A percentile compares a stretch with the other conserved stretches of the same genome.
These are phyloP conservation scores for Conchocele bisecta DNA, from an alignment of 2,888 invertebrate genomes.

Conservation along the genomic window DNA sequence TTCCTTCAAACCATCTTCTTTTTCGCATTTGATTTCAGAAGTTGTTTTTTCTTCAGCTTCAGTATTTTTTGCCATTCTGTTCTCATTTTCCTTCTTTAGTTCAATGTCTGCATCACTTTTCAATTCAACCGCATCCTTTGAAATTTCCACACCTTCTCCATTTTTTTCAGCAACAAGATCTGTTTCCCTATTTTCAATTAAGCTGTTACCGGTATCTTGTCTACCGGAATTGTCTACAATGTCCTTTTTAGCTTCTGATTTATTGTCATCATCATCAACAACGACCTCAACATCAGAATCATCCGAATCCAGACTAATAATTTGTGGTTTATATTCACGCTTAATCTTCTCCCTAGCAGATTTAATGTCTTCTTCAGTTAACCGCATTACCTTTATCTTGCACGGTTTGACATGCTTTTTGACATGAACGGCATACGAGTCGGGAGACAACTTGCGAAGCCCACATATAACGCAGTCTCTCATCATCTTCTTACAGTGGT, in stretches of 20 bases:
- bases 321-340: constrained; percentile 49
- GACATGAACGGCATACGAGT: constrained; percentile 62
- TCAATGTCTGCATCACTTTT: constrained; percentile 10
- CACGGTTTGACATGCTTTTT: constrained; percentile 73
- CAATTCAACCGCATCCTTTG: constrained; percentile 17
- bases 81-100: constrained; percentile 14
- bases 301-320: constrained; percentile 49
- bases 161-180: not conserved
- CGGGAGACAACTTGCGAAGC: constrained; percentile 59
- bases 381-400: constrained; percentile 60
- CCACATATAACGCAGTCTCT: constrained; percentile 70
- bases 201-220: constrained; percentile 3
- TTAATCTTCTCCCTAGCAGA: constrained; percentile 47
- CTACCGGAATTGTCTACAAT: not conserved
- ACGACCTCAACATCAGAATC: constrained; percentile 49
- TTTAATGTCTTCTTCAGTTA: constrained; percentile 51
- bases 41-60: not conserved
- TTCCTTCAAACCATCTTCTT: not conserved
- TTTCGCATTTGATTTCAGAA: no score
- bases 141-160: not conserved
- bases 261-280: constrained; percentile 17
- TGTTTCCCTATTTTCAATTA: constrained; percentile 1
- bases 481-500: constrained; percentile 69
- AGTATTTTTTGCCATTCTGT: constrained; percentile 1
- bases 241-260: not conserved